Conservation (phyloP, 2,113 vertebrate genomes). For the Gasterosteus aculeatus region DNA sequence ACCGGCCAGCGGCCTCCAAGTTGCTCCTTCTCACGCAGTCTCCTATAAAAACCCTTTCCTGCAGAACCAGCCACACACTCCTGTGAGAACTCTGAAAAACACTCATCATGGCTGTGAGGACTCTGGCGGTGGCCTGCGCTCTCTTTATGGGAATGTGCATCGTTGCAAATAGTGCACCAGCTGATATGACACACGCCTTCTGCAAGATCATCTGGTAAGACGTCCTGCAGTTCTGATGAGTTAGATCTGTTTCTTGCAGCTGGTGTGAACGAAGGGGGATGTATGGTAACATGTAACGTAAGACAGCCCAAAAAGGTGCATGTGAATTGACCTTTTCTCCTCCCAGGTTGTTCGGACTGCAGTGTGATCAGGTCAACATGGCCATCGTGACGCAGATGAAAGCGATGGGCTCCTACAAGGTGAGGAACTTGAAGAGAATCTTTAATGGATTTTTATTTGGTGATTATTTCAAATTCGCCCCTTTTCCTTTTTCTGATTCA, state of each 20-base stretch:
- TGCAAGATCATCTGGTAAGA: conserved; percentile 71
- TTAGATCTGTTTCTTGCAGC: not conserved
- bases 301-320: not conserved
- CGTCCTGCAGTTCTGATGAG: not conserved
- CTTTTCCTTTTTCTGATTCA: conserved; percentile 29
- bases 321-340: conserved; percentile 4
- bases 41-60: conserved; percentile 24
- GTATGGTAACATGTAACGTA: not conserved
- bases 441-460: not conserved
- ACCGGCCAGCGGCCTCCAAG: conserved; percentile 20
- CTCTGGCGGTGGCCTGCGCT: conserved; percentile 18
- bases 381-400: conserved; percentile 68
- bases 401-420: conserved; percentile 65
- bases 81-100: conserved; percentile 3
- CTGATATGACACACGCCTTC: conserved; percentile 29
- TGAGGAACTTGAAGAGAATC: not conserved
- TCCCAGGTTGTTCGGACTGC: conserved; percentile 58
- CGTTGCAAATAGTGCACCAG: not conserved
- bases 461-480: not conserved
- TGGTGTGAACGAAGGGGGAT: not conserved
- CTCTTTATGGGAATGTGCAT: conserved; percentile 48
- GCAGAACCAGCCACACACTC: not conserved
- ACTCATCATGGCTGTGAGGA: conserved; percentile 46
- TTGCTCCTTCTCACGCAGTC: not conserved
- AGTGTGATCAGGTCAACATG: conserved; percentile 41